phyloP scores from a whole-genome alignment of 53 echinoderm and acorn worm species.

The Echinarachnius parma region DNA sequence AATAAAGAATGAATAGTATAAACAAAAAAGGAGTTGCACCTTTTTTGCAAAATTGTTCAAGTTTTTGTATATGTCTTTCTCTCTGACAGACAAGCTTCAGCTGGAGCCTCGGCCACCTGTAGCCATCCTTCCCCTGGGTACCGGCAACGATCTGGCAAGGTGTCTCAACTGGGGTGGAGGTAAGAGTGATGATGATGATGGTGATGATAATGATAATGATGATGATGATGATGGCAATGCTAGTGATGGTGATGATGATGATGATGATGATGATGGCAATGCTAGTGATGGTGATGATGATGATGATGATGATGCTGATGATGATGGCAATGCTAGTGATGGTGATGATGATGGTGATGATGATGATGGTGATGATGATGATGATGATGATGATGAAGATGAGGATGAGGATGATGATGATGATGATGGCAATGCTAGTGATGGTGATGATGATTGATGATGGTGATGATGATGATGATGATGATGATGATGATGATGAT shows the following conservation, averaged over 20 bases:
- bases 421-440: conserved; percentile 13
- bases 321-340: neutral
- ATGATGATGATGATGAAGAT: no score
- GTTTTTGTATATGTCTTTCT: neutral
- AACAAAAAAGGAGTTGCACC: no score
- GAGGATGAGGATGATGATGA: conserved; percentile 12
- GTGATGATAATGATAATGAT: no score
- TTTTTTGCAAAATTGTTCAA: neutral
- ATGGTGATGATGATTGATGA: conserved; percentile 25
- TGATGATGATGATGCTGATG: neutral
- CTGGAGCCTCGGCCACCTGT: conserved; percentile 83
- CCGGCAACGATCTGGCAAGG: conserved; percentile 96
- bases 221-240: no score
- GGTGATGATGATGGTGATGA: neutral
- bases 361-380: no score
- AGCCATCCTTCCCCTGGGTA: conserved; percentile 93
- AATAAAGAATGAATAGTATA: no score
- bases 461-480: conserved; percentile 11
- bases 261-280: no score
- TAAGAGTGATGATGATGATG: conserved; percentile 67
- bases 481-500: no score
- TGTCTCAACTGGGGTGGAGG: conserved; percentile 99
- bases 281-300: no score
- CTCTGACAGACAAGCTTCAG: conserved; percentile 88
- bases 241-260: no score